Base-by-base conservation (phyloP, 2,797 vertebrate genomes). In the Pteropus rufus region DNA sequence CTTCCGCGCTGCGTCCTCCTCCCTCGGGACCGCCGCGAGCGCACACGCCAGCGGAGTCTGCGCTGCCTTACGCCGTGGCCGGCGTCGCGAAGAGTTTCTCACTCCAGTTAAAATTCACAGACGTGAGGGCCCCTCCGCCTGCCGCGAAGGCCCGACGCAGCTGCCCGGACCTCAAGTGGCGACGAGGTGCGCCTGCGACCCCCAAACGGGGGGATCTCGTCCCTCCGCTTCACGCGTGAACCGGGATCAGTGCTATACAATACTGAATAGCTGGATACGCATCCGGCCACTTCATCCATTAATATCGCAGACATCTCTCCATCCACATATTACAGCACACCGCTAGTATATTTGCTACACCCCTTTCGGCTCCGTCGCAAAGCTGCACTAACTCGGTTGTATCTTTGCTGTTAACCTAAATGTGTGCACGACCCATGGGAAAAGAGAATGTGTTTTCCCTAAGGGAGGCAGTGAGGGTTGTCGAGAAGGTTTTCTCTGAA, bases 31-130 rank as follows among this genome's bases (percentile, higher is more conserved):
- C 36, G 36, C 36, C 3, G 36, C 36, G 36, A 36, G 36, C 36
- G 36, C 36, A 36, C 36, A 36, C 36, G 36, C 36, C 36, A 36
- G 36, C 36, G 36, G 36, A 36, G 97, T 93, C 95, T 96, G 75
- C 52, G 88, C 95, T 97, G 96, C 97, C 97, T 94, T 97, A 75
- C 97, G 97, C 97, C 82, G 82, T 97, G 98, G 98, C 96, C 98
- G 98, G 98, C 98, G 98, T 97, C 96, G 89, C 96, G 23, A 60
- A 98, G 95, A 98, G 98, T 95, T 97, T 98, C 97, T 96, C 83
- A 97, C 97, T 97, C 96, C 92, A 90, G 7, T 36, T 97, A 97
- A 98, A 98, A 98, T 98, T 97, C 98, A 97, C 98, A 98, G 98
- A 97, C 98, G 97, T 96, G 97, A 97, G 98, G 98, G 96, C 95